phyloP scores from a whole-genome alignment of 2,113 vertebrate species.

The Perca schrenkii region DNA sequence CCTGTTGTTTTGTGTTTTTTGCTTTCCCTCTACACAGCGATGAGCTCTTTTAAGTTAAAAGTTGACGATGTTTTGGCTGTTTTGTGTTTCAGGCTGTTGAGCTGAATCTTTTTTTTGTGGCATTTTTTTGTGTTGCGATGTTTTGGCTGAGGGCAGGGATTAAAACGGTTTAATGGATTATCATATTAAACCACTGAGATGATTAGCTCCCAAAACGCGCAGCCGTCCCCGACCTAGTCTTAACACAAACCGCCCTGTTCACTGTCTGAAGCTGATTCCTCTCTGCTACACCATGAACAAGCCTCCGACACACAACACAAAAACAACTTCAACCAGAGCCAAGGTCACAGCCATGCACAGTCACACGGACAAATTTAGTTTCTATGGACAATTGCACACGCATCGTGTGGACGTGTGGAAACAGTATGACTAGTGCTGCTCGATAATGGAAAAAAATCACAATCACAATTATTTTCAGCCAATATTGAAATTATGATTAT shows the following conservation, averaged over 20 bases:
- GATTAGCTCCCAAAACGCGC: slow-evolving; percentile 34
- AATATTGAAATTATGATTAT: too few species aligned
- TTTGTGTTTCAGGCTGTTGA: slow-evolving; percentile 9
- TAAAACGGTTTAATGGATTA: slow-evolving; percentile 54
- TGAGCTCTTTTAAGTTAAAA: slow-evolving; percentile 14
- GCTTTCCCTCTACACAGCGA: neutral
- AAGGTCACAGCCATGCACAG: neutral
- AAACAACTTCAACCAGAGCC: neutral
- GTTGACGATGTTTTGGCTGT: neutral
- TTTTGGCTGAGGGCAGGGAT: slow-evolving; percentile 44
- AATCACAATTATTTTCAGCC: too few species aligned
- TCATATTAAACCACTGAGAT: slow-evolving; percentile 41
- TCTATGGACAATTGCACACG: neutral
- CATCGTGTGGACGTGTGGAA: neutral
- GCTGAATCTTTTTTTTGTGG: neutral
- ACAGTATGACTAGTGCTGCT: too few species aligned
- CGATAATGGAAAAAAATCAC: too few species aligned
- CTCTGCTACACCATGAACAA: neutral
- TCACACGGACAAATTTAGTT: neutral
- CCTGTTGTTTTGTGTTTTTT: neutral
- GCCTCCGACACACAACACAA: neutral
- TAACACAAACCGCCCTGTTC: neutral
- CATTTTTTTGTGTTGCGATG: slow-evolving; percentile 11
- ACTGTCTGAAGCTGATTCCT: neutral
- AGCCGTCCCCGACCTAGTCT: slow-evolving; percentile 17